Conservation (phyloP, 2,888 invertebrate species). For the Marasmarcha lunaedactyla region DNA sequence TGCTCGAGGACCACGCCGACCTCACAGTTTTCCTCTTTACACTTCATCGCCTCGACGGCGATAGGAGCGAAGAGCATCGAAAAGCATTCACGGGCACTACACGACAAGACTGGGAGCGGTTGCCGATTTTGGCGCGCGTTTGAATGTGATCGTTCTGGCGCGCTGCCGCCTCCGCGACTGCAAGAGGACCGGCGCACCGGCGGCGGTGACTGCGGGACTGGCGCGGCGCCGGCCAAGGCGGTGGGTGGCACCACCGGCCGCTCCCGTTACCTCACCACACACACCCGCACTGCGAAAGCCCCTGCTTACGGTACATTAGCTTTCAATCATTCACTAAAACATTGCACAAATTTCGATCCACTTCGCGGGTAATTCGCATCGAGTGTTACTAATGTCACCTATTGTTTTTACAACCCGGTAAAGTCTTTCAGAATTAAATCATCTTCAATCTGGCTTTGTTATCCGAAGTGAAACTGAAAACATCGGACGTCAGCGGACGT, state of each 20-base stretch:
- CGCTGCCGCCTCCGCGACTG: slow-evolving; percentile 47
- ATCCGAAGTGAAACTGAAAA: slow-evolving; percentile 52
- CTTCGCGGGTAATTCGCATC: no score
- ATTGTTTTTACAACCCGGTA: slow-evolving; percentile 27
- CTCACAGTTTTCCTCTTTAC: slow-evolving; percentile 69
- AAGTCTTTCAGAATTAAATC: slow-evolving; percentile 37
- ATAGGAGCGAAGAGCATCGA: slow-evolving; percentile 67
- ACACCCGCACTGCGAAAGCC: slow-evolving; percentile 53
- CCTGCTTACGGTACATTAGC: slow-evolving; percentile 21
- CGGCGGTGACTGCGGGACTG: slow-evolving; percentile 56
- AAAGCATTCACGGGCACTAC: slow-evolving; percentile 50
- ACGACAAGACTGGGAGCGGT: slow-evolving; percentile 25
- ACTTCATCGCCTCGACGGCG: slow-evolving; percentile 70
- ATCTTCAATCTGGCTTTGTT: slow-evolving; percentile 32
- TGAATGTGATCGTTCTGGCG: slow-evolving; percentile 33
- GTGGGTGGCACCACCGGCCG: slow-evolving; percentile 60
- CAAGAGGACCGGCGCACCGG: slow-evolving; percentile 41
- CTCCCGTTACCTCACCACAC: slow-evolving; percentile 67
- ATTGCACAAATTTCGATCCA: no score
- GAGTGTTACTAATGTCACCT: slow-evolving; percentile 2
- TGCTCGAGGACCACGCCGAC: slow-evolving; percentile 65
- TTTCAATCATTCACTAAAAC: slow-evolving; percentile 18
- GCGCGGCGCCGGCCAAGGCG: slow-evolving; percentile 35
- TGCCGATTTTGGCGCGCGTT: slow-evolving; percentile 39
- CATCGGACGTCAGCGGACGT: slow-evolving; percentile 55